phyloP scores from a whole-genome alignment of 2,888 invertebrate species.

The Ormia ochracea region DNA sequence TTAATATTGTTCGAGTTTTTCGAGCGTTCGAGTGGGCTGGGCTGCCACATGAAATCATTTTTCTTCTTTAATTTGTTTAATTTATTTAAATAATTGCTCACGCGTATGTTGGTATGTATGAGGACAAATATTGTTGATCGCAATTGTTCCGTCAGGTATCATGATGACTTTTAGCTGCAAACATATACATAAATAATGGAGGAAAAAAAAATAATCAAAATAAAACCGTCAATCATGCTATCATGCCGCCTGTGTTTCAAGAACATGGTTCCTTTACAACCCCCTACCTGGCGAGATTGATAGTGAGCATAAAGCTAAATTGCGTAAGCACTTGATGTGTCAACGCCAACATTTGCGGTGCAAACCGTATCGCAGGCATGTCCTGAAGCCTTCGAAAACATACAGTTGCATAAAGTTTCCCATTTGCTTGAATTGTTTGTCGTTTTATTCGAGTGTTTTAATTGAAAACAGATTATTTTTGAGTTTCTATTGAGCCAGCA shows the following conservation, averaged over 20 bases:
- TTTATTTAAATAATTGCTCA: slow-evolving; percentile 19
- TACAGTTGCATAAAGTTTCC: neutral
- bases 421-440: too few relatives aligned
- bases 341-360: neutral
- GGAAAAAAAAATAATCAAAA: neutral
- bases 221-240: slow-evolving; percentile 52
- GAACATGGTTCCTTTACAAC: neutral
- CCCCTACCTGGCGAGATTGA: neutral
- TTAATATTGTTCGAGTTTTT: neutral
- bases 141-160: slow-evolving; percentile 37
- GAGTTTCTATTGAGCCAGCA: too few relatives aligned
- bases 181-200: neutral
- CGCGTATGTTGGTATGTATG: neutral
- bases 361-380: neutral
- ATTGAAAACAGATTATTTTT: too few relatives aligned
- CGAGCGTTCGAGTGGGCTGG: neutral
- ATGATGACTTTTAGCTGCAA: slow-evolving; percentile 17
- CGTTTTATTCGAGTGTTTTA: neutral
- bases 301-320: neutral
- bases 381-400: neutral
- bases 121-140: neutral
- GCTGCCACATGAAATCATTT: neutral
- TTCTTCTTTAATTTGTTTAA: slow-evolving; percentile 8
- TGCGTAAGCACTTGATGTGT: neutral
- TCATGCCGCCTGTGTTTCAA: slow-evolving; percentile 27